These are phyloP conservation scores for Propithecus deckenii DNA, from an alignment of 2,797 vertebrate genomes.

Conservation along the genomic window DNA sequence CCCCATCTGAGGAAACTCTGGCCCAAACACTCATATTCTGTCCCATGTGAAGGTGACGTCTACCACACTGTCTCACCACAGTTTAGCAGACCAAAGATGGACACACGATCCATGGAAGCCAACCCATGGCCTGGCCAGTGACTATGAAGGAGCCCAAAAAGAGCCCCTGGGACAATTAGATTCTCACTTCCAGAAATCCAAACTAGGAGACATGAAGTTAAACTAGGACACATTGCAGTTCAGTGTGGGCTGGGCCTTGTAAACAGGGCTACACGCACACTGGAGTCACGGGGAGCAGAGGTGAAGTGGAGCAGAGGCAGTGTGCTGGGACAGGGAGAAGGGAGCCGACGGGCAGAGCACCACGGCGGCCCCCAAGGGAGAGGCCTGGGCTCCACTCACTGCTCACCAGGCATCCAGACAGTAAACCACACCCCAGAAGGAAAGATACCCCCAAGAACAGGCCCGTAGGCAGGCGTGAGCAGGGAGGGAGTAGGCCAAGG, in stretches of 20 bases:
- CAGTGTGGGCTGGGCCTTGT: neutral
- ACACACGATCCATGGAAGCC: too few relatives aligned
- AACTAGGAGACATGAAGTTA: neutral
- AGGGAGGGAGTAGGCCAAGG: neutral
- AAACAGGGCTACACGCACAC: rapidly evolving
- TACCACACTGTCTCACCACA: neutral
- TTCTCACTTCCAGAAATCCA: neutral
- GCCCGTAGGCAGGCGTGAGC: neutral
- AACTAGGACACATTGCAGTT: neutral
- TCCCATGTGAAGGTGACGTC: too few relatives aligned
- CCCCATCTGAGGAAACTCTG: neutral
- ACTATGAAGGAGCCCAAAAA: neutral
- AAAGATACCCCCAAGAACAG: neutral
- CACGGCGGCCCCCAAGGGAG: neutral
- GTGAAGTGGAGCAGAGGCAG: neutral
- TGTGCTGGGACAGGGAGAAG: neutral
- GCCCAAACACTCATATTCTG: neutral
- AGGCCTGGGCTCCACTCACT: neutral
- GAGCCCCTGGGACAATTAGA: neutral
- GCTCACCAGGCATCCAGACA: neutral
- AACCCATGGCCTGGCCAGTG: neutral
- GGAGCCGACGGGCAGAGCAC: rapidly evolving
- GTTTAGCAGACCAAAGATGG: neutral
- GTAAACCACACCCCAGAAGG: neutral
- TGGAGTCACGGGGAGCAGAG: neutral